Conservation (phyloP, 2,797 vertebrate species). For the Gila robusta region DNA sequence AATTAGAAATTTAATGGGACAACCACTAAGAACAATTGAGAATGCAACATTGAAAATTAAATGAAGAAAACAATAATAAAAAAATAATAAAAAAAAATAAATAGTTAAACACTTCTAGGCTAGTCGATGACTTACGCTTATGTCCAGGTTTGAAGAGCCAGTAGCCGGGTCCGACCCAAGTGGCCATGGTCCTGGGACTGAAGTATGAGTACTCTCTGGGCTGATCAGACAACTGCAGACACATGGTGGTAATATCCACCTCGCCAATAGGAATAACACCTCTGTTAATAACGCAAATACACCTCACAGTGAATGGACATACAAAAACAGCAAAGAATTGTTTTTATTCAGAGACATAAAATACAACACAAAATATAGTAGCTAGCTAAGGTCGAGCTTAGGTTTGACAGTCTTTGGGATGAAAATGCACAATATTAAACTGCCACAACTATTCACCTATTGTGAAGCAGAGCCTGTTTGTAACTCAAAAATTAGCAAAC, state of each 20-base stretch:
- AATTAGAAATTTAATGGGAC: not conserved
- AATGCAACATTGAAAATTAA: not conserved
- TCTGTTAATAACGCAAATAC: conserved; percentile 53
- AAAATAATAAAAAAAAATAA: too few relatives aligned
- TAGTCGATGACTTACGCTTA: conserved; percentile 78
- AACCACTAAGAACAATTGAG: not conserved
- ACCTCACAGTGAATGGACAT: not conserved
- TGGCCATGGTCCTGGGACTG: conserved; percentile 91
- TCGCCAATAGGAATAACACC: conserved; percentile 78
- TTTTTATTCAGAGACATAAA: not conserved
- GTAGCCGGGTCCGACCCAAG: conserved; percentile 95
- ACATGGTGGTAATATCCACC: conserved; percentile 87
- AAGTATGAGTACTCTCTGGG: conserved; percentile 98
- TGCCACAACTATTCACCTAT: not conserved
- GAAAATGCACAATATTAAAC: not conserved
- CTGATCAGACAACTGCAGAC: conserved; percentile 88
- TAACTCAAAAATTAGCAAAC: not conserved
- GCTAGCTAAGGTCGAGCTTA: not conserved
- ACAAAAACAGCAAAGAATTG: not conserved
- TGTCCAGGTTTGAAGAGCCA: conserved; percentile 92
- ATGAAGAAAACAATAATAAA: not conserved
- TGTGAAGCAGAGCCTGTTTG: not conserved
- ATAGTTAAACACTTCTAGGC: not conserved
- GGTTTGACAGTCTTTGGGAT: not conserved
- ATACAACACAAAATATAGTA: not conserved